Base-by-base conservation (phyloP, 2,797 vertebrate species). In the Myotis planiceps region DNA sequence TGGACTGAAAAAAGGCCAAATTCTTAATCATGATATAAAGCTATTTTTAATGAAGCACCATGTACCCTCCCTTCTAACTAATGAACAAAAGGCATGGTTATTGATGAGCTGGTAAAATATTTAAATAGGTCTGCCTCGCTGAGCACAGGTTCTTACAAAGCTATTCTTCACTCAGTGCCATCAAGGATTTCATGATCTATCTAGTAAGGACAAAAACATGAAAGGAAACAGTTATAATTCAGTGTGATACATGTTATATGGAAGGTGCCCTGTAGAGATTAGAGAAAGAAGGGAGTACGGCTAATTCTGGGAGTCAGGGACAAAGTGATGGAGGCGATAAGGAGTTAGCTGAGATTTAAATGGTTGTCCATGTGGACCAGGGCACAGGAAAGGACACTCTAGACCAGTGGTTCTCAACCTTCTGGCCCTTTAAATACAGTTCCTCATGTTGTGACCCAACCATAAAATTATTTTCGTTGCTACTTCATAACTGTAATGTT, bases 1-100 rank as follows among this genome's bases (percentile, higher is more conserved):
- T 96, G 71, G 14, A 75, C 42, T 69, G 55, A 95, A 60, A 94
- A 66, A 96, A 95, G 71, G 81, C 92, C 45, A 84, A 75, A 79
- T 94, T 88, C 58, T 79, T 95, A 94, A 63, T 90, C 42, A 72
- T 53, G 47, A 18, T 92, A 27, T 66, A 88, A 95, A 90, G 87
- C 27, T 94, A 39, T 75, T 78, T 85, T 87, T 83, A 90, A 91
- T 94, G 88, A 92, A 71, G 34, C 94, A 55, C n/a, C 15, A 53
- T 69, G 69, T 32, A 15, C 8, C 58, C 42, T 21, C 39, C 9
- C 7, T 5, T 21, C n/a, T 23, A 34, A 81, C 14, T 19, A 49
- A 88, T 80, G 9, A 96, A 80, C 74, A 60, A 92, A 95, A 68
- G 14, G 6, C 16, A 80, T 65, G 32, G 29, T 76, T 94, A 29